Conservation (phyloP, 2,888 invertebrate genomes). For the Allophyes oxyacanthae region DNA sequence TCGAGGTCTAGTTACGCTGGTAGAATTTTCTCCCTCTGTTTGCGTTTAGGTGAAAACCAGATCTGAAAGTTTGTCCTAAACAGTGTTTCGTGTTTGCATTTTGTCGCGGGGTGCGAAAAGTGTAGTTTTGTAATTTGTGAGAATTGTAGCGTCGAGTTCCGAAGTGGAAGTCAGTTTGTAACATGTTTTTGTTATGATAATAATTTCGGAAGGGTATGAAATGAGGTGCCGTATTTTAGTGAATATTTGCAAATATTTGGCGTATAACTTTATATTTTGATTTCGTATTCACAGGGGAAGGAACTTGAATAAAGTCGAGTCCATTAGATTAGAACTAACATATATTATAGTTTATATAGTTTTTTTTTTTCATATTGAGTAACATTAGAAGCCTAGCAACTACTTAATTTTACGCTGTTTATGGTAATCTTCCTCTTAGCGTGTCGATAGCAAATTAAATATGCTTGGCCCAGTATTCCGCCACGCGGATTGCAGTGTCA, state of each 20-base stretch:
- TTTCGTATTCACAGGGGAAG: conserved; percentile 8
- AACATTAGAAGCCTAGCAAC: no score
- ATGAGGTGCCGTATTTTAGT: conserved; percentile 38
- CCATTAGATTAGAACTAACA: no score
- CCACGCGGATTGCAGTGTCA: no score
- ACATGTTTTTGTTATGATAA: conserved; percentile 58
- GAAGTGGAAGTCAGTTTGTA: conserved; percentile 54
- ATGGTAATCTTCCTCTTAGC: no score
- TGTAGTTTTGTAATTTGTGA: conserved; percentile 65
- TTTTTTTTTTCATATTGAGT: no score
- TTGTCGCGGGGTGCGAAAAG: conserved; percentile 67
- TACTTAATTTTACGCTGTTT: no score
- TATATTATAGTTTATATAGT: no score
- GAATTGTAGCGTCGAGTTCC: conserved; percentile 50
- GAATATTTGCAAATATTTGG: conserved; percentile 30
- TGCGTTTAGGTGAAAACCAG: conserved; percentile 79
- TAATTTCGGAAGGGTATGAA: conserved; percentile 34
- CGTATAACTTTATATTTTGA: conserved; percentile 22
- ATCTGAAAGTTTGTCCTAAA: conserved; percentile 81
- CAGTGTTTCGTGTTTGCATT: conserved; percentile 67
- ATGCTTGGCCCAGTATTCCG: no score
- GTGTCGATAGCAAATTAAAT: no score
- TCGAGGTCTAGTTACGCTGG: conserved; percentile 60
- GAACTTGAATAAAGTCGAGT: no score
- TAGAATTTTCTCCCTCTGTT: conserved; percentile 68